phyloP scores from a whole-genome alignment of 2,113 vertebrate species.

The Sturnira hondurensis region DNA sequence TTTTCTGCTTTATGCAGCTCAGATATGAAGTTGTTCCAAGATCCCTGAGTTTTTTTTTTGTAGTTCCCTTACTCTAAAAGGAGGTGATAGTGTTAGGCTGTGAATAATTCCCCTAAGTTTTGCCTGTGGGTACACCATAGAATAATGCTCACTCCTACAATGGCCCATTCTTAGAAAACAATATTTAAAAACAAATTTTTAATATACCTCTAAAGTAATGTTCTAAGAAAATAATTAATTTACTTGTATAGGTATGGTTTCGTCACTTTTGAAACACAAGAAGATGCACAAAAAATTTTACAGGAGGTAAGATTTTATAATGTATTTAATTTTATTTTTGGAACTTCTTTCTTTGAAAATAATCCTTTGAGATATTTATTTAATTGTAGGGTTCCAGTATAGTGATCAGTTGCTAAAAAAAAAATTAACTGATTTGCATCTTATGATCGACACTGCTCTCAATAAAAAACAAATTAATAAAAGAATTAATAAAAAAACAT shows the following conservation, averaged over 20 bases:
- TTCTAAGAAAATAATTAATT: conserved; percentile 59
- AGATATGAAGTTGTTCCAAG: neutral
- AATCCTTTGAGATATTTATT: conserved; percentile 7
- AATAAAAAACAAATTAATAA: neutral
- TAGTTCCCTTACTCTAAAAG: neutral
- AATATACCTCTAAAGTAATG: neutral
- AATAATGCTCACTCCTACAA: neutral
- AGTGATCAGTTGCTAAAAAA: neutral
- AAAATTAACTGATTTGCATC: neutral
- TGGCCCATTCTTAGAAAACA: neutral
- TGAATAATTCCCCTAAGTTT: neutral
- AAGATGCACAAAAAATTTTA: conserved; percentile 90
- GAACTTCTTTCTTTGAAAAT: conserved; percentile 26
- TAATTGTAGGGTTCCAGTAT: neutral
- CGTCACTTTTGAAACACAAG: conserved; percentile 89
- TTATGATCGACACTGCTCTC: neutral
- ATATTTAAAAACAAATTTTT: neutral
- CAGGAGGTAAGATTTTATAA: conserved; percentile 82
- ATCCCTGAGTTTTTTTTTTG: neutral
- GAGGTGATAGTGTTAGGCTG: neutral
- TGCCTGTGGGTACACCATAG: neutral
- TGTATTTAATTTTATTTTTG: conserved; percentile 50
- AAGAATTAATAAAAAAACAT: neutral
- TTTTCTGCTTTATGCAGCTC: neutral
- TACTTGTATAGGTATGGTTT: conserved; percentile 89